These are phyloP conservation scores for Thelohanellus kitauei DNA, from an alignment of 30 jellyfish, hydroid and myxozoan species.

Conservation along the genomic window DNA sequence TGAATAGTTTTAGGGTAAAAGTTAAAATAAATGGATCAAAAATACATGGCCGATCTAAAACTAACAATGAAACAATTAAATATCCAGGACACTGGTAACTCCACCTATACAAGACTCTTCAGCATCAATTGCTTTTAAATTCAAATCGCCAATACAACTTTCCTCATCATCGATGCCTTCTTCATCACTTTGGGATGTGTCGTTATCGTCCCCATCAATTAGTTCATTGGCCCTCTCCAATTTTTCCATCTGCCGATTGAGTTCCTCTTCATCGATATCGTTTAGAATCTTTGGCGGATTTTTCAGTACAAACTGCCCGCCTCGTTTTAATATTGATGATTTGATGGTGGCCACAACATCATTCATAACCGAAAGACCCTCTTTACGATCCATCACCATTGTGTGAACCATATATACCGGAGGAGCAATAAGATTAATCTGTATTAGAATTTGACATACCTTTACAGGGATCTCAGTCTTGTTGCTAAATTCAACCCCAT, in stretches of 20 bases:
- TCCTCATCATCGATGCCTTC: too few relatives aligned
- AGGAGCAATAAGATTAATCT: slow-evolving; percentile 82
- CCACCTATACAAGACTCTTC: too few relatives aligned
- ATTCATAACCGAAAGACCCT: slow-evolving; percentile 31
- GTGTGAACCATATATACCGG: slow-evolving; percentile 68
- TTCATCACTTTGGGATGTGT: too few relatives aligned
- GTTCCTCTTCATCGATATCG: not conserved
- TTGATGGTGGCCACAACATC: slow-evolving; percentile 35
- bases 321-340: slow-evolving; percentile 20
- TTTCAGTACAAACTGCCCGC: slow-evolving; percentile 21
- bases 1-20: too few relatives aligned
- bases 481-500: slow-evolving; percentile 25
- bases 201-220: not conserved
- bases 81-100: too few relatives aligned
- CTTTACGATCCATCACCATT: slow-evolving; percentile 56
- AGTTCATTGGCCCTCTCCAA: not conserved
- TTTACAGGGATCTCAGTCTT: too few relatives aligned
- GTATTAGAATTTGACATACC: too few relatives aligned
- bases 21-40: too few relatives aligned
- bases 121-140: too few relatives aligned
- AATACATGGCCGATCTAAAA: too few relatives aligned
- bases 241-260: not conserved
- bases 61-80: too few relatives aligned
- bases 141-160: too few relatives aligned
- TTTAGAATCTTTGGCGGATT: not conserved